Base-by-base conservation (phyloP, 2,888 invertebrate species). In the Gordius sp. region DNA sequence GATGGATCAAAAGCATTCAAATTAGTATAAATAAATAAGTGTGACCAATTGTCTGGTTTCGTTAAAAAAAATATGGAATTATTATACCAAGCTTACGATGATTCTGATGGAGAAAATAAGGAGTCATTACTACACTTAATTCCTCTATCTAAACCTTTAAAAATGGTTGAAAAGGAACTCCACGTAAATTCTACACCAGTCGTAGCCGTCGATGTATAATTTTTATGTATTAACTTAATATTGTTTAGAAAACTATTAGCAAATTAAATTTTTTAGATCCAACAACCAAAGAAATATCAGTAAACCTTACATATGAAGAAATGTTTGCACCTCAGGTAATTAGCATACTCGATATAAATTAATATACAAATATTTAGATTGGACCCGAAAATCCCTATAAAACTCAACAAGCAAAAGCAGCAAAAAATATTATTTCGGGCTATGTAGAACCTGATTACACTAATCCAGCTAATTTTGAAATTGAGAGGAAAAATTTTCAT, bases 391-490 rank as follows among this genome's bases (percentile, higher is more conserved):
- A 93, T 71, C 93, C 93, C 0, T 83, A 81, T 66, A 79, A 82
- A 69, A 85, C 87, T 0, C 78, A 81, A 65, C 86, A 87, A 65
- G 81, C 85, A 72, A 77, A 75, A 61, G 82, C 89, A 0, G 74
- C 76, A 2, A 80, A 84, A 66, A 97, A 97, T 67, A 87, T 81
- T 64, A 72, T 93, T 13, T 79, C 91, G 0, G 97, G 97, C 1
- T 87, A 77, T 71, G 82, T 89, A 0, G 97, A 97, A 66, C 79
- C 80, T 61, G 87, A 91, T 0, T 85, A 91, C 68, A 78, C 97
- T 56, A 91, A 82, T 70, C 82, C 83, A 63, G 97, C 97, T 69
- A 84, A 89, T 64, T 93, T 93, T 75, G 93, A 93, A 69, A 85
- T 83, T 67, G 89, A 93, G 67, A 75, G 91, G 59, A 72, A 86